Evolutionary conservation across 2,113 vertebrate species (phyloP), one percentile per base, ranked within the genome.

Genomic region (Calonectris borealis): DNA sequence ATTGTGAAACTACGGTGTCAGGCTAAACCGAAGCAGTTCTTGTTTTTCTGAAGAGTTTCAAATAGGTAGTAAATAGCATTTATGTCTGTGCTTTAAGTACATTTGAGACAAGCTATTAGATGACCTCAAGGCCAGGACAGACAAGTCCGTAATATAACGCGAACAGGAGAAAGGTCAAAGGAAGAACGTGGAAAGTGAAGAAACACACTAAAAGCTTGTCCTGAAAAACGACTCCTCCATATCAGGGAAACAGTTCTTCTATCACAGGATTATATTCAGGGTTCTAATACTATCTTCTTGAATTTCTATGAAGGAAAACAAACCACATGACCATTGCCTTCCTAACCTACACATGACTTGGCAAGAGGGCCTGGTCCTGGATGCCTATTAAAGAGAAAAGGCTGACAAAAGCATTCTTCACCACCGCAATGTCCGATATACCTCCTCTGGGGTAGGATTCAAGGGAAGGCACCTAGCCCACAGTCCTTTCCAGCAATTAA

Each of bases 81-180:
- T 73, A 16, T 3, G 7, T 48, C 46, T 71, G 15, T 60, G 46
- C 32, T 29, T 61, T 17, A 58, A 46, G 22, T 58, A 34, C 29
- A 8, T 26, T 62, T 38, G 8, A 51, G 65, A 55, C 11, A 62
- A 79, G 32, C 55, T 82, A 17, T 26, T 27, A 40, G 10, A 46
- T 44, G 44, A 57, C 42, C 36, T 62, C 60, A 26, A 34, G 14
- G 51, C 31, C 60, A 89, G n/a, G 51, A 70, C n/a, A 87, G 22
- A 36, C 2, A 1, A 79, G 25, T 46, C 16, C 10, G 1, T 55
- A 52, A 55, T 2, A 34, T 2, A 44, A 32, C 0, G 1, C 10
- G 19, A 64, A 61, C 6, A 77, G 3, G 16, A 83, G 3, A 83
- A 86, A 73, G 29, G 57, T 48, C 48, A 68, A 34, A 73, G 22